Conservation (phyloP, 2,113 vertebrate genomes). For the Aspiorhynchus laticeps region DNA sequence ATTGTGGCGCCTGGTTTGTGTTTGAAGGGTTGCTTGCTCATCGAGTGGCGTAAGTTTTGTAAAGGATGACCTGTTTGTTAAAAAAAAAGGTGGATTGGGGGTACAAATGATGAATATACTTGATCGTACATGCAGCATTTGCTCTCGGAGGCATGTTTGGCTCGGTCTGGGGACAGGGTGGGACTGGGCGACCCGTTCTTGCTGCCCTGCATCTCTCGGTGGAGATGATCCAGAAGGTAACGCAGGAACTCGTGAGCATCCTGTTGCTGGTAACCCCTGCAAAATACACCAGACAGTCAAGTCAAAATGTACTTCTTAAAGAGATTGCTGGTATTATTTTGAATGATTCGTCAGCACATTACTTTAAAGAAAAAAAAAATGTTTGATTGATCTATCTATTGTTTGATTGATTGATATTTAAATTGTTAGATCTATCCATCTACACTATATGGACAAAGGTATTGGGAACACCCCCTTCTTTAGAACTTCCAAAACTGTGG, state of each 20-base stretch:
- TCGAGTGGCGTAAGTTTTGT: not conserved
- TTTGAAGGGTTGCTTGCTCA: not conserved
- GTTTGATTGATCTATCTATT: not conserved
- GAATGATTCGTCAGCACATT: not conserved
- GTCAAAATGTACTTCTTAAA: not conserved
- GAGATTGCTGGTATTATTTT: not conserved
- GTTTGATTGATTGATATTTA: no score
- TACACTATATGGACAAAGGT: no score
- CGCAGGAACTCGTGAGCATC: conserved; percentile 99
- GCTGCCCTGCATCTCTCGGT: conserved; percentile 91
- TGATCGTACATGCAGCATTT: conserved; percentile 90
- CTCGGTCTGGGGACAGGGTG: conserved; percentile 78
- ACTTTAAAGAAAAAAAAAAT: not conserved
- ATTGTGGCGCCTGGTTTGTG: not conserved
- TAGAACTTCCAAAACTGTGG: no score
- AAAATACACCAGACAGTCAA: conserved; percentile 26
- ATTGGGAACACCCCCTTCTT: no score
- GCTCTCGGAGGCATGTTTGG: conserved; percentile 77
- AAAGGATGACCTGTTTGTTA: not conserved
- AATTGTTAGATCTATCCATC: no score
- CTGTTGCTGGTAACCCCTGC: conserved; percentile 98
- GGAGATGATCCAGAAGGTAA: conserved; percentile 97
- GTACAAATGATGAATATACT: not conserved
- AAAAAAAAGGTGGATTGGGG: not conserved
- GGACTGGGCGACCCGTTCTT: conserved; percentile 84